A percentile compares a stretch with the other conserved stretches of the same genome.
phyloP scores from a whole-genome alignment of 2,797 vertebrate genomes.

The Aldrovandia affinis region DNA sequence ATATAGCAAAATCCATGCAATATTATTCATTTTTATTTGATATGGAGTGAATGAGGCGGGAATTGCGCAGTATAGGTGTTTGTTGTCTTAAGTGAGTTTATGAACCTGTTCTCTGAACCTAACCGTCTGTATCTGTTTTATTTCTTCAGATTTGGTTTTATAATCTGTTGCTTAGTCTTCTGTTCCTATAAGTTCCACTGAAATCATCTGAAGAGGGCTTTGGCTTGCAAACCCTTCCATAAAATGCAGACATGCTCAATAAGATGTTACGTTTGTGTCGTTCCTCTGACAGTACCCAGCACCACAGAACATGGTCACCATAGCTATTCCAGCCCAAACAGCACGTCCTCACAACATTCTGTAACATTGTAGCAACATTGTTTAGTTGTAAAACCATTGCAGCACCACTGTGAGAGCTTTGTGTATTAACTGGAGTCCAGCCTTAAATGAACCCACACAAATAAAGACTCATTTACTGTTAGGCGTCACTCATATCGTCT shows the following conservation, averaged over 20 bases:
- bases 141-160: neutral
- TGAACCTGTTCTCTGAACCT: neutral
- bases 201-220: neutral
- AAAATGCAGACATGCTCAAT: neutral
- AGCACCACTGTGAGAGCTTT: neutral
- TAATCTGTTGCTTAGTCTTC: neutral
- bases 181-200: neutral
- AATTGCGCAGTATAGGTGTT: neutral
- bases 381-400: neutral
- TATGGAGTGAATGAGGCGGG: neutral
- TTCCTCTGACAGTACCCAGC: slow-evolving; percentile 23
- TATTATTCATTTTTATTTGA: neutral
- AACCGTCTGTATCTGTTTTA: neutral
- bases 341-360: neutral
- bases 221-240: neutral
- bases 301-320: neutral
- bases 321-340: neutral
- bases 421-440: slow-evolving; percentile 1
- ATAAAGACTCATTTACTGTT: slow-evolving; percentile 3
- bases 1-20: neutral
- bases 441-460: slow-evolving; percentile 22
- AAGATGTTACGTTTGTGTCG: neutral
- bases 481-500: neutral
- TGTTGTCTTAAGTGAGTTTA: neutral
- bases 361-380: slow-evolving; percentile 9